Evolutionary conservation across 2,888 invertebrate genomes (phyloP).

Genomic region (Esperia sulphurella): DNA sequence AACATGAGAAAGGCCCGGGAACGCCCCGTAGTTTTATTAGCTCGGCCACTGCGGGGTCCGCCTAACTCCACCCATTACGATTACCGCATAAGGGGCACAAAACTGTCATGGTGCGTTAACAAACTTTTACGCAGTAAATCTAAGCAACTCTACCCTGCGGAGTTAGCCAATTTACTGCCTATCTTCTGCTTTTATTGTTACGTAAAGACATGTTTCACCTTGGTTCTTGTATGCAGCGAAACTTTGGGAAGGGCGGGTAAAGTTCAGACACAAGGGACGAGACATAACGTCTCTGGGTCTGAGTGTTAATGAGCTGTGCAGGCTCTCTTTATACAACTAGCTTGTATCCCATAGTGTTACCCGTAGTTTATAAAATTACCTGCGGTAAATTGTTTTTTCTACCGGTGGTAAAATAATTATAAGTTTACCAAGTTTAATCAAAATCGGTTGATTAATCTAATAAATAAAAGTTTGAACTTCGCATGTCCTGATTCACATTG

Average conservation of each 20-base stretch:
- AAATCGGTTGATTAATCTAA: too few relatives aligned
- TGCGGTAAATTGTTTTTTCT: too few relatives aligned
- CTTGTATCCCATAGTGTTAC: too few relatives aligned
- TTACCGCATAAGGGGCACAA: constrained; percentile 7
- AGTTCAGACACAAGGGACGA: neutral
- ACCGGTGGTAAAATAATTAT: too few relatives aligned
- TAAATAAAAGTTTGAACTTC: too few relatives aligned
- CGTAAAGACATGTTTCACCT: neutral
- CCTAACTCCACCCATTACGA: neutral
- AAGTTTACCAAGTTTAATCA: too few relatives aligned
- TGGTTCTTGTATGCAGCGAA: too few relatives aligned
- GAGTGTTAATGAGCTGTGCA: too few relatives aligned
- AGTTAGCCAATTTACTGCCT: constrained; percentile 3
- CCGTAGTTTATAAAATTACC: too few relatives aligned
- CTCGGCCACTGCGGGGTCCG: constrained; percentile 8
- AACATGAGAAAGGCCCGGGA: constrained; percentile 58
- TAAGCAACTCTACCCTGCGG: constrained; percentile 4
- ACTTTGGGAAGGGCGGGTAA: too few relatives aligned
- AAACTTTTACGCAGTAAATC: constrained; percentile 30
- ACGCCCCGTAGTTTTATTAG: constrained; percentile 68
- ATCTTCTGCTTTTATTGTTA: neutral
- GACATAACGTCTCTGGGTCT: neutral
- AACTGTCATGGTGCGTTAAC: constrained; percentile 32
- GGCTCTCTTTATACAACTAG: too few relatives aligned
- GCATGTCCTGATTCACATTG: too few relatives aligned